Conservation (phyloP, 2,888 invertebrate species). For the Laothoe populi region DNA sequence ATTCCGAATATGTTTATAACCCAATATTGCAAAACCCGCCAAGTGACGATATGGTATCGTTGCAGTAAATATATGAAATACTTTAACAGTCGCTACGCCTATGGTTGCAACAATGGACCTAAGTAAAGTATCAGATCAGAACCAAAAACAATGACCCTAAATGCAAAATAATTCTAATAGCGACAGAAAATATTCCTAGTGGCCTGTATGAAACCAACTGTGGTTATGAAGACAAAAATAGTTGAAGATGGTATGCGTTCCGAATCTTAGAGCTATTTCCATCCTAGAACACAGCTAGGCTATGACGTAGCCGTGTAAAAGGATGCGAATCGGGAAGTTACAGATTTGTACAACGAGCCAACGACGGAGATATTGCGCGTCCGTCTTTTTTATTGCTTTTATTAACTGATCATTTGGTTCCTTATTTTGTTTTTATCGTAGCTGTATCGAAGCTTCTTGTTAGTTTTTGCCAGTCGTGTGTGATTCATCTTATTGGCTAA, state of each 20-base stretch:
- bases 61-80: no score
- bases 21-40: no score
- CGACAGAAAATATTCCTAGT: not conserved
- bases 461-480: no score
- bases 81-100: no score
- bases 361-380: not conserved
- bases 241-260: slow-evolving; percentile 16
- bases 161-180: no score
- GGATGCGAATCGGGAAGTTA: slow-evolving; percentile 21
- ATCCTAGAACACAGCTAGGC: slow-evolving; percentile 10
- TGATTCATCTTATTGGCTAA: no score
- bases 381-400: slow-evolving; percentile 9
- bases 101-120: no score
- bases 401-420: slow-evolving; percentile 11
- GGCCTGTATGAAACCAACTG: not conserved
- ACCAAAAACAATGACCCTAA: no score
- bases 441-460: no score
- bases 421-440: not conserved
- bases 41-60: no score
- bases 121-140: not conserved
- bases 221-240: slow-evolving; percentile 15
- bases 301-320: slow-evolving; percentile 17
- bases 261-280: slow-evolving; percentile 18
- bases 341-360: slow-evolving; percentile 21
- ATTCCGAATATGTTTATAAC: no score